Base-by-base conservation (phyloP, 35 echinoderm and acorn worm species). In the Ophiothrix spiculata region DNA sequence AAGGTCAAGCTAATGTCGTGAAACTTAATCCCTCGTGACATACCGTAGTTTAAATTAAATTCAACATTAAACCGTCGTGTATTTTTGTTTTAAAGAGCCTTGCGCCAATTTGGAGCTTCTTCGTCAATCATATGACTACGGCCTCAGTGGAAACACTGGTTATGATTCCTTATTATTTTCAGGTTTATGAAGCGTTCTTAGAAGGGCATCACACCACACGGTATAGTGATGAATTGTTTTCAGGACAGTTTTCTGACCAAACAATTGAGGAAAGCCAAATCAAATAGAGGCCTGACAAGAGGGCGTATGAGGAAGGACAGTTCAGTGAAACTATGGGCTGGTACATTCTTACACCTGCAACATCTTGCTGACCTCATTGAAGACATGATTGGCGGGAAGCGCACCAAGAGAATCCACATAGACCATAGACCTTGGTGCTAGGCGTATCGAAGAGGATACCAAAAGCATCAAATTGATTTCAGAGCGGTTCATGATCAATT, bases 341-440 rank as follows among this genome's bases (percentile, higher is more conserved):
- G 88, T 3, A 84, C 81, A 32, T 90, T 84, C 84, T 84, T 80
- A 56, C 88, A 90, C 56, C 88, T 90, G 29, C 84, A 90, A 73
- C 81, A 79, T 84, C 81, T 90, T 29, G 40, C 80, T 17, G 88
- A 90, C 56, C 74, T 90, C 39, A 90, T 85, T 63, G 81, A 90
- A 49, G 81, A 90, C 32, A 77, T 84, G 88, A 90, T 85, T 36
- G 64, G 64, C 78, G 88, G 88, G 34, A 85, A 84, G 76, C 81
- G 75, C 28, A 85, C 33, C 39, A 90, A 77, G 28, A 84, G 88
- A 64, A 84, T 75, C n/a, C 81, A 84, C 56, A 81, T 21, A 82
- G 87, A 89, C 79, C 78, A 81, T 81, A 56, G 87, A 35, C 42
- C 41, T 74, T 82, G 69, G 56, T 42, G 79, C 8, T 54, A 21